A percentile compares a stretch with the other conserved stretches of the same genome.
phyloP scores from a whole-genome alignment of 2,113 vertebrate genomes.

The Formicarius rufipectus region DNA sequence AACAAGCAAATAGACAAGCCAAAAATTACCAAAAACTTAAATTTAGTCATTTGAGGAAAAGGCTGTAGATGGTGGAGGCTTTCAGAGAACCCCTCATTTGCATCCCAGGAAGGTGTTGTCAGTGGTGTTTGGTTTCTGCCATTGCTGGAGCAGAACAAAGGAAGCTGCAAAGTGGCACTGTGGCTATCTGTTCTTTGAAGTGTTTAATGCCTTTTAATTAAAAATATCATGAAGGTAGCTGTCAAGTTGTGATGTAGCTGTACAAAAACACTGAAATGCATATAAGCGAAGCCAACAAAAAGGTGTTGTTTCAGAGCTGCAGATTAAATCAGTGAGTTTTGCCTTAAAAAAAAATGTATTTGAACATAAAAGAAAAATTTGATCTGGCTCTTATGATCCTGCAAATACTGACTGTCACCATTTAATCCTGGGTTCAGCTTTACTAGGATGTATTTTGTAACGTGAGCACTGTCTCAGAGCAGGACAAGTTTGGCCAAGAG shows the following conservation, averaged over 20 bases:
- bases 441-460: not conserved
- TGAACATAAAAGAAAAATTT: not conserved
- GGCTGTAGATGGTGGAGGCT: not conserved
- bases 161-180: not conserved
- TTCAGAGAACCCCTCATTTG: not conserved
- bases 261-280: not conserved
- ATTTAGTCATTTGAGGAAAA: not conserved
- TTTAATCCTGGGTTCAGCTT: not conserved
- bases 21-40: not conserved
- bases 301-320: not conserved
- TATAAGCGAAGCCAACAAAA: not conserved
- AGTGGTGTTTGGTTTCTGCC: not conserved
- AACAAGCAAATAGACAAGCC: not conserved
- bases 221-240: not conserved
- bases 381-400: not conserved
- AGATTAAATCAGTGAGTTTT: not conserved
- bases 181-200: not conserved
- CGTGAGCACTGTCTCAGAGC: not conserved
- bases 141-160: not conserved
- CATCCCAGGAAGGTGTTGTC: not conserved
- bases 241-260: not conserved
- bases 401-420: not conserved
- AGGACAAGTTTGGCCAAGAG: not conserved
- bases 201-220: constrained; percentile 2
- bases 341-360: not conserved